Evolutionary conservation across 2,797 vertebrate species (phyloP), one percentile per base, ranked within the genome.

Genomic region (Eutrigla gurnardus): DNA sequence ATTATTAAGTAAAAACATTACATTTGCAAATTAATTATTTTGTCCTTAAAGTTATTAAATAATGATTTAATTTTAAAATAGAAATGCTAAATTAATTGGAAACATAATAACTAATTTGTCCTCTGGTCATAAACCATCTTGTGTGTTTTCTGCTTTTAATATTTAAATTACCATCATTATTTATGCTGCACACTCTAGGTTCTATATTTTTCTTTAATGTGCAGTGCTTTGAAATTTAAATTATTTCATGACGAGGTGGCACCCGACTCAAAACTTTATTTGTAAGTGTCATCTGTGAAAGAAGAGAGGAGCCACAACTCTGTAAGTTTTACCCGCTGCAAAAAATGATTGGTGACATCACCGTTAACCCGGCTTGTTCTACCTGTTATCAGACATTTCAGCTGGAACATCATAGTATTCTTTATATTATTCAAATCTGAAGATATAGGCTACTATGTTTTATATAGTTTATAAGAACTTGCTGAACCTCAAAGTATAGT

Each of bases 251-350:
- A 47, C 7, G 18, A 36, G 10, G 61, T 40, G 8, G 50, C 7
- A 37, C 6, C 57, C 32, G 25, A 54, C 6, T 65, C 14, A 63
- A 49, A 32, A 47, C 55, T 37, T 46, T 5, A 57, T 2, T 39
- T 46, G 17, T 57, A 39, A 67, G n/a, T 72, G 36, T 37, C 33
- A 61, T 32, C 54, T 53, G 45, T 71, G 69, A 78, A 72, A 0
- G 66, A 82, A 75, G 71, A 82, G 52, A 73, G 78, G 50, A 73
- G 33, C 59, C 40, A 53, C 65, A 61, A 43, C 42, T 65, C 63
- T 84, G 74, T 70, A 81, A 83, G 76, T 85, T 71, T 62, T 36
- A 55, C 32, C 45, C 66, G 36, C 65, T 72, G 35, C 49, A 54
- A 6, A 46, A 15, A 53, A 65, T 61, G 18, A 18, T 17, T 0